Evolutionary conservation across 2,113 vertebrate genomes (phyloP).

Genomic region (Odobenus rosmarus): DNA sequence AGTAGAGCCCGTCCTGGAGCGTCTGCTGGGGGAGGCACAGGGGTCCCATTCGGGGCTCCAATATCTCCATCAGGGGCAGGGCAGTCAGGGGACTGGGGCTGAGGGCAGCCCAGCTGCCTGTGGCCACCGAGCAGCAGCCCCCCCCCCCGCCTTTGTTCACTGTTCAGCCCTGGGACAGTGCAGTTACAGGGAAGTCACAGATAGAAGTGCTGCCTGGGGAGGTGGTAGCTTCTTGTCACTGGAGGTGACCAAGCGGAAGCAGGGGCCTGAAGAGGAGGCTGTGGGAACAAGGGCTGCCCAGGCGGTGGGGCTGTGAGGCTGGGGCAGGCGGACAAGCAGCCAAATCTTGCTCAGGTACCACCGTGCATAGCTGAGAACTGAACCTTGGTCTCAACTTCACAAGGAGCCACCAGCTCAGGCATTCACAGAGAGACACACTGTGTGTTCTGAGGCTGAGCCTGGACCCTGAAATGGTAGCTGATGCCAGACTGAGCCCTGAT

Average conservation of each 20-base stretch:
- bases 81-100: accelerated
- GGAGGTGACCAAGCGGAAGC: not conserved
- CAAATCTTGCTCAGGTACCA: not conserved
- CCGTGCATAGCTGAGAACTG: not conserved
- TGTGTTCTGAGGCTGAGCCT: not conserved
- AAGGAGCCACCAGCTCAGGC: not conserved
- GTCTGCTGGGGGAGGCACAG: not conserved
- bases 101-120: not conserved
- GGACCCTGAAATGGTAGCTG: not conserved
- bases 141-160: not conserved
- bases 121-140: not conserved
- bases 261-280: too few relatives aligned
- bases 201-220: not conserved
- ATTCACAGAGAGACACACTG: not conserved
- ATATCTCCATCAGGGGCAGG: not conserved
- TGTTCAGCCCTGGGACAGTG: accelerated
- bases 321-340: not conserved
- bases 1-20: not conserved
- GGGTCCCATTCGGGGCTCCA: not conserved
- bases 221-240: not conserved
- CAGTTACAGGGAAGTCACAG: not conserved
- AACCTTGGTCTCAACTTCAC: not conserved
- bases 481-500: too few relatives aligned
- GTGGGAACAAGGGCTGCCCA: not conserved
- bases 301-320: not conserved